phyloP scores from a whole-genome alignment of 2,888 invertebrate genomes.

The Mythimna vitellina region DNA sequence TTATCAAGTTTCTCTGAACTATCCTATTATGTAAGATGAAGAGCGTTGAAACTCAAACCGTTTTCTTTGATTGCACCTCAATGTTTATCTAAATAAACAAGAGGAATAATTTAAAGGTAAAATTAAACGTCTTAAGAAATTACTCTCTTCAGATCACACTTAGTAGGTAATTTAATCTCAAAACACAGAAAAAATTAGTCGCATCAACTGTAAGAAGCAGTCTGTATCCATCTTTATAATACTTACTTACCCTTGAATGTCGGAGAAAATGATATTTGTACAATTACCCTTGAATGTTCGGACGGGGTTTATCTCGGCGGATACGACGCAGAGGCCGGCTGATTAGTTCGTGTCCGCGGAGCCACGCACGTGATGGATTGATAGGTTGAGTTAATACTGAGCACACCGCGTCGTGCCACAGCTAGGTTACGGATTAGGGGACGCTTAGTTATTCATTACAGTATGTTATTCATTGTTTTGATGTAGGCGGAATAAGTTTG shows the following conservation, averaged over 20 bases:
- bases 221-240: constrained; percentile 7
- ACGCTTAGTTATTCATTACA: background rate
- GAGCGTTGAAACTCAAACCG: too few species aligned
- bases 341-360: constrained; percentile 36
- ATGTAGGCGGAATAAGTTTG: background rate
- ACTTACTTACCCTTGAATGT: constrained; percentile 11
- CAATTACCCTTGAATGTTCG: constrained; percentile 24
- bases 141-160: background rate
- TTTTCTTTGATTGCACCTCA: too few species aligned
- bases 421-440: constrained; percentile 12
- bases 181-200: background rate
- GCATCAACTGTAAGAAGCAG: background rate
- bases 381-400: background rate
- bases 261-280: constrained; percentile 41
- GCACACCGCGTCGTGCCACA: background rate
- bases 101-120: too few species aligned
- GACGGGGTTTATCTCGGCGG: constrained; percentile 2
- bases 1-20: too few species aligned
- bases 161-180: background rate
- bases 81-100: too few species aligned
- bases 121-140: background rate
- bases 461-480: background rate
- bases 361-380: constrained; percentile 2
- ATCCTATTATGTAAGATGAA: too few species aligned
- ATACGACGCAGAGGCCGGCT: constrained; percentile 29